These are phyloP conservation scores for Tetheella fluctuosa DNA, from an alignment of 2,888 invertebrate genomes.

Conservation along the genomic window DNA sequence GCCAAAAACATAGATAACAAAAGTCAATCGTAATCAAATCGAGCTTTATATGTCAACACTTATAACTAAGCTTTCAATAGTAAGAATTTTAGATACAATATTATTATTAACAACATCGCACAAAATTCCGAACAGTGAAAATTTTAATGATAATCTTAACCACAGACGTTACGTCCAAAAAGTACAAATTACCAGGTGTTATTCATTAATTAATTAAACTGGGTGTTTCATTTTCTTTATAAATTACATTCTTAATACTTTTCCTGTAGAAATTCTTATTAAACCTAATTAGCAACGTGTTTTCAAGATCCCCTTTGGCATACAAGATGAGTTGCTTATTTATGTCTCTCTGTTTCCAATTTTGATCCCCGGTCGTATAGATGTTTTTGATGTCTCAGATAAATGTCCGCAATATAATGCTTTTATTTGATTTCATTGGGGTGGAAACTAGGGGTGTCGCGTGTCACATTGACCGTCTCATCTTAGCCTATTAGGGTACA, in stretches of 20 bases:
- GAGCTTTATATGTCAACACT: too few relatives aligned
- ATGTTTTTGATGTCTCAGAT: constrained; percentile 44
- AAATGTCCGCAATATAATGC: constrained; percentile 55
- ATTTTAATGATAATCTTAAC: too few relatives aligned
- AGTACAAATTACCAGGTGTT: too few relatives aligned
- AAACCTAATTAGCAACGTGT: constrained; percentile 8
- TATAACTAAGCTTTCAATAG: too few relatives aligned
- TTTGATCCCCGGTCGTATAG: constrained; percentile 38
- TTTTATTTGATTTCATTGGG: constrained; percentile 73
- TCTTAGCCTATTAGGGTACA: constrained; percentile 67
- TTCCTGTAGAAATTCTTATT: not conserved
- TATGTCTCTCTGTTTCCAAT: constrained; percentile 20
- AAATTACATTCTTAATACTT: not conserved
- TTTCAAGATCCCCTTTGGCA: constrained; percentile 3
- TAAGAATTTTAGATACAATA: too few relatives aligned
- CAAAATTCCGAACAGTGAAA: too few relatives aligned
- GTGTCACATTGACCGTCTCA: constrained; percentile 71
- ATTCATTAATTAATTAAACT: too few relatives aligned
- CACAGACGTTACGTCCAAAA: too few relatives aligned
- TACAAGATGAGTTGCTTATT: constrained; percentile 11
- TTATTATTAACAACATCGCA: too few relatives aligned
- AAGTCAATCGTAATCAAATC: not conserved
- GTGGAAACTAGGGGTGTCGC: constrained; percentile 58
- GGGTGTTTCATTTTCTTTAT: not conserved
- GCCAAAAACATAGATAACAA: not conserved